Evolutionary conservation across 2,888 invertebrate genomes (phyloP).

Genomic region (Euphydryas editha): DNA sequence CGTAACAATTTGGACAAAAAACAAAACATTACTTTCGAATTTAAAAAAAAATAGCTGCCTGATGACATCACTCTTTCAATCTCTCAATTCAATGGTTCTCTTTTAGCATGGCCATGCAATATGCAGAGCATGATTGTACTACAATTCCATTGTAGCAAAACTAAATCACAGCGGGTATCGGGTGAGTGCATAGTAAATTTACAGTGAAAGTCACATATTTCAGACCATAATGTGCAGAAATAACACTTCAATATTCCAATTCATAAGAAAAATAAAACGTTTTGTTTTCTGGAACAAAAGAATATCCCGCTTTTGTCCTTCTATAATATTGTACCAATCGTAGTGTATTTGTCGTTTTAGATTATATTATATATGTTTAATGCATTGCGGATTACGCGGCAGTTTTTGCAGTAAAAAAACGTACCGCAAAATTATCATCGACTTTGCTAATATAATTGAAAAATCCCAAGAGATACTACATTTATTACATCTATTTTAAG

Average conservation of each 20-base stretch:
- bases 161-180: slow-evolving; percentile 65
- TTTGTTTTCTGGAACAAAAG: not conserved
- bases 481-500: not conserved
- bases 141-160: slow-evolving; percentile 67
- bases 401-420: slow-evolving; percentile 49
- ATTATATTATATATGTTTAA: slow-evolving; percentile 63
- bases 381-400: slow-evolving; percentile 78
- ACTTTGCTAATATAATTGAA: not conserved
- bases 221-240: slow-evolving; percentile 30
- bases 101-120: slow-evolving; percentile 73
- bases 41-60: slow-evolving; percentile 22
- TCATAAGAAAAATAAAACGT: slow-evolving; percentile 12
- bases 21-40: slow-evolving; percentile 19
- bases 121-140: slow-evolving; percentile 51
- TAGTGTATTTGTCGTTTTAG: slow-evolving; percentile 22
- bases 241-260: slow-evolving; percentile 25
- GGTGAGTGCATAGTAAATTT: slow-evolving; percentile 71
- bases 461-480: not conserved
- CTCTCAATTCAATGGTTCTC: slow-evolving; percentile 51
- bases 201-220: slow-evolving; percentile 64
- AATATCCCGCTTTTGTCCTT: slow-evolving; percentile 13
- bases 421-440: slow-evolving; percentile 39
- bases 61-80: slow-evolving; percentile 17
- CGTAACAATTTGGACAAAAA: slow-evolving; percentile 18
- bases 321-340: slow-evolving; percentile 6